Percentiles rank a stretch among this genome's conserved stretches.
Evolutionary conservation across 2,113 vertebrate genomes (phyloP).

Genomic region (Rhea pennata): DNA sequence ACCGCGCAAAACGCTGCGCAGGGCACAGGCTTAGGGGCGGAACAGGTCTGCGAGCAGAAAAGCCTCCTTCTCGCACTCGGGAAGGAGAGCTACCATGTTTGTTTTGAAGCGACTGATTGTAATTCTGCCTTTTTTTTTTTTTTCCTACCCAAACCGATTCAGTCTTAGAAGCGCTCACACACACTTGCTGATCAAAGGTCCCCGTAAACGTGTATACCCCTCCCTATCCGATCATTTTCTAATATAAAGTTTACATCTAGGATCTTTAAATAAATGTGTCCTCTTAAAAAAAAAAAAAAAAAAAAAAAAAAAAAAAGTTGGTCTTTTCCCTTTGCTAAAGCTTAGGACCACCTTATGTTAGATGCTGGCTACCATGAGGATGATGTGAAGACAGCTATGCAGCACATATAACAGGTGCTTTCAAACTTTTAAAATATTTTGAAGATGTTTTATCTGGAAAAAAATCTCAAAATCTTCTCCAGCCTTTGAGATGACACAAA

Average conservation of each 20-base stretch:
- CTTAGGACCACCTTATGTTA: not conserved
- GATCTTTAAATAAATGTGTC: not conserved
- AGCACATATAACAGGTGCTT: not conserved
- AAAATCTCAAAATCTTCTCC: not conserved
- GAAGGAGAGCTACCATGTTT: slow-evolving; percentile 10
- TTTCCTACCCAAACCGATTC: not conserved
- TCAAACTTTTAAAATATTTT: not conserved
- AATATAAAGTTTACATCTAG: not conserved
- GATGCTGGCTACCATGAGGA: not conserved
- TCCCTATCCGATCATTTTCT: not conserved
- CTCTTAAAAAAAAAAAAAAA: not conserved
- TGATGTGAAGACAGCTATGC: not conserved
- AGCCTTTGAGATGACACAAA: not conserved
- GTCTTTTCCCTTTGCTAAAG: not conserved
- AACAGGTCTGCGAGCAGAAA: not conserved
- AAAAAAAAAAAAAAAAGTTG: not conserved
- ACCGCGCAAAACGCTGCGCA: not conserved
- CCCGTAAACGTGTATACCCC: not conserved
- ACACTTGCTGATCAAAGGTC: not conserved
- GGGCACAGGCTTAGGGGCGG: not conserved
- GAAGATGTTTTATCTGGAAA: not conserved
- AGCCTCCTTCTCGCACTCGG: not conserved
- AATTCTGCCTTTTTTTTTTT: not conserved
- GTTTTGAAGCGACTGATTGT: not conserved
- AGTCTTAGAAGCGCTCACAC: not conserved